Base-by-base conservation (phyloP, 1,140 invertebrate genomes). In the Olivierus martensii region DNA sequence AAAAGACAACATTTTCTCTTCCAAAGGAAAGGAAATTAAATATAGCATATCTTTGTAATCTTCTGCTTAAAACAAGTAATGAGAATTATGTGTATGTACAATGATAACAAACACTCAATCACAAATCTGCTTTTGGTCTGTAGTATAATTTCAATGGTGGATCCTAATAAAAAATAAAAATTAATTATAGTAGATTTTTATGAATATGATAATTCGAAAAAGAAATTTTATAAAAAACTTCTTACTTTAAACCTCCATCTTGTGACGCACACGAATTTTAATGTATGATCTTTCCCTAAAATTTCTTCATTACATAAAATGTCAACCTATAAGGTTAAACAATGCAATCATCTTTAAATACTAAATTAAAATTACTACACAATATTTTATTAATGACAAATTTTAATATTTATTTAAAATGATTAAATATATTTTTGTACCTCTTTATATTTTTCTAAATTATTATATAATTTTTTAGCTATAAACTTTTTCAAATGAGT, bases 281-380 rank as follows among this genome's bases (percentile, higher is more conserved):
- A 75, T 36, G 93, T 98, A 68, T 98, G 95, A 70, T 99, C 94
- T 71, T 97, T 97, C 39, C 94, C 95, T 67, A 99, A 71, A 55
- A 98, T 75, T 76, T 99, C 93, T 68, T 97, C 86, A 75, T 98
- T 97, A 73, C 94, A 99, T 65, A 97, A 75, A 66, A 99, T 93
- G 73, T 99, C 95, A 70, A 97, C 87, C 84, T 91, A 71, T 47
- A 73, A 73, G n/a, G n/a, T n/a, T n/a, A n/a, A n/a, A n/a, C n/a
- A n/a, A n/a, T n/a, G n/a, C n/a, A n/a, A n/a, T n/a, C n/a, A n/a
- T n/a, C n/a, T n/a, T n/a, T n/a, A n/a, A n/a, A n/a, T n/a, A n/a
- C n/a, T n/a, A n/a, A n/a, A n/a, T n/a, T n/a, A n/a, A n/a, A 15
- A 41, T 11, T 44, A 44, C 14, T 10, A 46, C 11, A 10, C 47